Evolutionary conservation across 2,797 vertebrate species (phyloP).

Genomic region (Manis crassicaudata): DNA sequence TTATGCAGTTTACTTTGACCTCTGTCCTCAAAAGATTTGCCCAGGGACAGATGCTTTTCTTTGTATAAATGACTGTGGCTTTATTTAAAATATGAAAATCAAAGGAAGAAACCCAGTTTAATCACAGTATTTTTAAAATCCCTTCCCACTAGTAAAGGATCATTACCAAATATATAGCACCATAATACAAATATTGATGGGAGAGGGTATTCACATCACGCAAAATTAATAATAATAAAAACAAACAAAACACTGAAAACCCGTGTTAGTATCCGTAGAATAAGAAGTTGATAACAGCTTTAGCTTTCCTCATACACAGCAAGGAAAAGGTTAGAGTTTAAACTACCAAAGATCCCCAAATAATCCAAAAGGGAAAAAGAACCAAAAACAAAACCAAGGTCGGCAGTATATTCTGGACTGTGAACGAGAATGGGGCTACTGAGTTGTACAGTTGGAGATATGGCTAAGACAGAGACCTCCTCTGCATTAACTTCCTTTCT

Average conservation of each 20-base stretch:
- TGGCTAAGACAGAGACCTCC: constrained; percentile 70
- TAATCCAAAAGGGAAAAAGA: constrained; percentile 68
- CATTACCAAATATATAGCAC: constrained; percentile 99
- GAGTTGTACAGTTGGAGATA: constrained; percentile 49
- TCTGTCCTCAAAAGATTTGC: constrained; percentile 84
- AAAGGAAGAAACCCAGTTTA: constrained; percentile 92
- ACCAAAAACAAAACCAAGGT: constrained; percentile 69
- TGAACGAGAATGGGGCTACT: constrained; percentile 63
- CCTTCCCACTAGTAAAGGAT: constrained; percentile 93
- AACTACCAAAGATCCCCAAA: constrained; percentile 78
- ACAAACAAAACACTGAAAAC: constrained; percentile 91
- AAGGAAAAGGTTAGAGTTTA: constrained; percentile 84
- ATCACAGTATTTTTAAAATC: constrained; percentile 96
- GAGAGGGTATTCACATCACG: constrained; percentile 93
- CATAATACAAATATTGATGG: constrained; percentile 96
- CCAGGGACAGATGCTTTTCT: constrained; percentile 90
- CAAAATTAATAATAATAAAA: constrained; percentile 90
- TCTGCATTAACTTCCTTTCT: constrained; percentile 3
- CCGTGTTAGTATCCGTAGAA: constrained; percentile 96
- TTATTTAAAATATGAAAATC: constrained; percentile 96
- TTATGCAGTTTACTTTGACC: constrained; percentile 88
- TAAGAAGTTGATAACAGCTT: constrained; percentile 86
- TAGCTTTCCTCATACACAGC: constrained; percentile 85
- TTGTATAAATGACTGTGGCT: constrained; percentile 91
- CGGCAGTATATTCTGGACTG: constrained; percentile 80